phyloP scores from a whole-genome alignment of 2,888 invertebrate species.

The Ferrisia virgata region DNA sequence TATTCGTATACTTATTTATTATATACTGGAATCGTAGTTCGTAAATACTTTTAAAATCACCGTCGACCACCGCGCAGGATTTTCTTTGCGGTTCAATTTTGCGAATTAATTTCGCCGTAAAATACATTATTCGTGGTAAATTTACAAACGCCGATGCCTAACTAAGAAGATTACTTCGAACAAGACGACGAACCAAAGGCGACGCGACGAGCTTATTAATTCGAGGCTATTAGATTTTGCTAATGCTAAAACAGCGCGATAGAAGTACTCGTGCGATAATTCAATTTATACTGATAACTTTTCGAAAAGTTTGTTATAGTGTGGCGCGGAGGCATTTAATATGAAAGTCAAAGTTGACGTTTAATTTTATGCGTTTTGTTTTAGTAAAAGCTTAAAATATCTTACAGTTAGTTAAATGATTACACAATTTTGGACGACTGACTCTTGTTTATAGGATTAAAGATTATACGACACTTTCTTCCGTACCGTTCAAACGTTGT shows the following conservation, averaged over 20 bases:
- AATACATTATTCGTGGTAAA: neutral
- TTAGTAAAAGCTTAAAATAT: neutral
- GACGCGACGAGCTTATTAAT: neutral
- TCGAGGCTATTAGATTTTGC: neutral
- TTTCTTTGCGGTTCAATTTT: neutral
- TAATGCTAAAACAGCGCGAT: neutral
- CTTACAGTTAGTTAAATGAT: neutral
- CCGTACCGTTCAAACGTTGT: neutral
- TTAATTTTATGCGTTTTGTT: slow-evolving; percentile 14
- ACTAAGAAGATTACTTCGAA: neutral
- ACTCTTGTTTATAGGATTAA: neutral
- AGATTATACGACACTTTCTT: neutral
- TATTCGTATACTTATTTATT: neutral
- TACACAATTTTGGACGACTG: neutral
- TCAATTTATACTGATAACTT: slow-evolving; percentile 20
- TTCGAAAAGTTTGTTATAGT: neutral
- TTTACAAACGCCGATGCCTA: neutral
- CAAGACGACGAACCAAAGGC: neutral
- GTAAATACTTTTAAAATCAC: neutral
- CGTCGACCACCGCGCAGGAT: neutral
- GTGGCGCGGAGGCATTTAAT: neutral
- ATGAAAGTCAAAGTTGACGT: slow-evolving; percentile 13
- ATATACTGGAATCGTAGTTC: neutral
- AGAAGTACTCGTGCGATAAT: neutral
- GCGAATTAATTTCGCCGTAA: neutral